Conservation (phyloP, 2,797 vertebrate genomes). For the Rhinella marina region DNA sequence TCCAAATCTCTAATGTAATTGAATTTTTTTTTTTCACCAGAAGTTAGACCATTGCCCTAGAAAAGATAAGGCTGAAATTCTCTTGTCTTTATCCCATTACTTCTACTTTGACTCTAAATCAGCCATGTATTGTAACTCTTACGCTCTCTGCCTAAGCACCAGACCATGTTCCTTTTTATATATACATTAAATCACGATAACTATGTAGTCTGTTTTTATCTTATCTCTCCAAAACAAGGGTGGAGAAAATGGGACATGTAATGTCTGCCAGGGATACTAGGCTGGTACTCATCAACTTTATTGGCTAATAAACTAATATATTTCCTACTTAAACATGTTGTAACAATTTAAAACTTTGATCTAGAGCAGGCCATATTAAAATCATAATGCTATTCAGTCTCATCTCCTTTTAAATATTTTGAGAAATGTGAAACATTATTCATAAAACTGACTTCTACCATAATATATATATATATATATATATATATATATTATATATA, state of each 20-base stretch:
- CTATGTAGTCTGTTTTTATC: constrained; percentile 26
- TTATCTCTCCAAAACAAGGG: constrained; percentile 39
- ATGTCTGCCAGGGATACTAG: not conserved
- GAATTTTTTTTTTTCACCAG: constrained; percentile 15
- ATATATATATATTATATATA: too few relatives aligned
- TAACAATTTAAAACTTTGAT: not conserved
- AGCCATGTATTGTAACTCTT: constrained; percentile 15
- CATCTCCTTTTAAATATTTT: not conserved
- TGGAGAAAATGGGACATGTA: constrained; percentile 28
- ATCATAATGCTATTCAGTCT: not conserved
- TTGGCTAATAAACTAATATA: constrained; percentile 11
- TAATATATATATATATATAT: too few relatives aligned
- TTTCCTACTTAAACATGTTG: not conserved
- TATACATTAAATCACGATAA: constrained; percentile 44
- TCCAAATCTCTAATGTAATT: constrained; percentile 35
- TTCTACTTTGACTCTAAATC: constrained; percentile 37
- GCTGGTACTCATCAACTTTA: not conserved
- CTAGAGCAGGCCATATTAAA: not conserved
- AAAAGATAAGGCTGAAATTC: constrained; percentile 18
- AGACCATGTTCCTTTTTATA: constrained; percentile 42
- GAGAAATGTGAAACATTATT: not conserved
- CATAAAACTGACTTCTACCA: not conserved
- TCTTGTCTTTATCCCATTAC: constrained; percentile 11
- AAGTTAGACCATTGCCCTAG: constrained; percentile 38
- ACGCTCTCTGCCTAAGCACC: constrained; percentile 5